Evolutionary conservation across 1,140 invertebrate genomes (phyloP), one percentile per base, ranked within the genome.

Genomic region (Episyrphus balteatus): DNA sequence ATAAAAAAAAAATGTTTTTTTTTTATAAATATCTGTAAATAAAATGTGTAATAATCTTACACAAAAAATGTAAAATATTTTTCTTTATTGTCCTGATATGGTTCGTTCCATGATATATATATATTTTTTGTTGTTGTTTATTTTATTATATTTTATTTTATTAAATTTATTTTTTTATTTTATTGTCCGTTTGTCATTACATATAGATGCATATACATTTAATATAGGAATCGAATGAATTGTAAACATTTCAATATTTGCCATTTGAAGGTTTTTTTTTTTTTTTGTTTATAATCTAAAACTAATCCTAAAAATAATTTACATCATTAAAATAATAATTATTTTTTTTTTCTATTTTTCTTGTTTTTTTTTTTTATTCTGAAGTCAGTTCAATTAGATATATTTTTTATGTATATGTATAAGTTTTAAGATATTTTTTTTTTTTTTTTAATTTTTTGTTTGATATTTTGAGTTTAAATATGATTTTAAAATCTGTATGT

Each of bases 401-500:
- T 26, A 26, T 26, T 5, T 26, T 26, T 26, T 26, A 26, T 26
- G 21, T 26, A 26, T 26, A 26, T 26, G 21, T 8, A 26, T 26
- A 26, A 8, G 21, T 26, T 26, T 26, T 26, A 5, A 26, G 21
- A 26, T 26, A 26, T 26, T 26, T 26, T 26, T 26, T 26, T 26
- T 26, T 26, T 26, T 26, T 26, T 26, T 26, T 50, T 50, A 50
- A 34, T 30, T 34, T 47, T 44, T 21, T 46, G 45, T n/a, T 47
- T 50, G 32, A 49, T 53, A 50, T 52, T 32, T 53, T 44, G 52
- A 47, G 47, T 46, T 57, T 47, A n/a, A n/a, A n/a, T n/a, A n/a
- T n/a, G n/a, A n/a, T 40, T 51, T 31, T 31, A 47, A 50, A 34
- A 55, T 61, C 59, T 61, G 51, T 64, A 57, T 50, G 57, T 56